Conservation (phyloP, 2,888 invertebrate genomes). For the Smittia aterrima region DNA sequence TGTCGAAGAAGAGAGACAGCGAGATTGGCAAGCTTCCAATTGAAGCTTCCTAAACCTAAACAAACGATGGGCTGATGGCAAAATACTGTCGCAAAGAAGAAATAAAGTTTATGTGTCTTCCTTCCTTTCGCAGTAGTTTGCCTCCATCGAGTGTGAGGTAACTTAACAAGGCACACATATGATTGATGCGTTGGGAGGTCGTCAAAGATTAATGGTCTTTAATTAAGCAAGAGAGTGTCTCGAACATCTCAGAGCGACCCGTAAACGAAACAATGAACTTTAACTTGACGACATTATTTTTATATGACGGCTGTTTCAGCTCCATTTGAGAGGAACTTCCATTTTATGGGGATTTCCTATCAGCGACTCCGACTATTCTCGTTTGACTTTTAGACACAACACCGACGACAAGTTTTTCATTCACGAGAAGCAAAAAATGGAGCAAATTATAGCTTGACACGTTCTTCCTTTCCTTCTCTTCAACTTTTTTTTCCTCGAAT, state of each 20-base stretch:
- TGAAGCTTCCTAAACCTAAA: conserved; percentile 5
- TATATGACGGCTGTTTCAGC: neutral
- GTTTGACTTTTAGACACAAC: conserved; percentile 17
- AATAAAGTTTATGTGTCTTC: neutral
- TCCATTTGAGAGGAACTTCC: conserved; percentile 4
- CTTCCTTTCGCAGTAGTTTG: neutral
- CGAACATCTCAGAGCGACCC: neutral
- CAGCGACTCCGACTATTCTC: neutral
- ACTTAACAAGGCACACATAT: neutral
- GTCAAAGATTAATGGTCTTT: conserved; percentile 38
- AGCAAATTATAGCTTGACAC: conserved; percentile 42
- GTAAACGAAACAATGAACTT: conserved; percentile 36
- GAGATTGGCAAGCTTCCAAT: neutral
- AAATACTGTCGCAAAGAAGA: conserved; percentile 23
- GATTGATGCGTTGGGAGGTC: conserved; percentile 40
- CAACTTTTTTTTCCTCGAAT: neutral
- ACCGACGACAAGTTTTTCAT: conserved; percentile 26
- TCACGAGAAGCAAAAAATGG: conserved; percentile 26
- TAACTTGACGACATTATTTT: conserved; percentile 33
- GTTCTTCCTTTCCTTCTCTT: conserved; percentile 39
- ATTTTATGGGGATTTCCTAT: neutral
- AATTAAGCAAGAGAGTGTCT: conserved; percentile 19
- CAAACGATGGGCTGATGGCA: conserved; percentile 10
- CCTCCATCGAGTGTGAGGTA: too few species aligned
- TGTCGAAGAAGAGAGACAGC: conserved; percentile 3